Evolutionary conservation across 2,113 vertebrate species (phyloP), one percentile per base, ranked within the genome.

Genomic region (Labrus mixtus): DNA sequence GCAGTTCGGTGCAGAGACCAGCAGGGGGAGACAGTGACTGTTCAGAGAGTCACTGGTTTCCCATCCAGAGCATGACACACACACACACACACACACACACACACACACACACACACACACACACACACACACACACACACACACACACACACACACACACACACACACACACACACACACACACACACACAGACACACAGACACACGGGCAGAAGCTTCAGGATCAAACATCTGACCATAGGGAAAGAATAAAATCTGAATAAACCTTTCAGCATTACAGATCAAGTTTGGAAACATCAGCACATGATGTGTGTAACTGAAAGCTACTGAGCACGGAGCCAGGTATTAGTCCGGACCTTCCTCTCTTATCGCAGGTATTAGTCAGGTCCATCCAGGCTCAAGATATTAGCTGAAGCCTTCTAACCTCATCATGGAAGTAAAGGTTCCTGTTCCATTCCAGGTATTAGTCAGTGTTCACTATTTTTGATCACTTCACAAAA

Each of bases 21-120:
- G 29, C 3, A 37, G 12, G 29, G 3, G 80, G 84, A 45, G 76
- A 54, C 59, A 48, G 53, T 16, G 37, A 56, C 70, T 10, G 4
- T 1, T 36, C 20, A 3, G 16, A 13, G 53, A 2, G 8, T 10
- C 8, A 4, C 39, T 9, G 20, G 22, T 41, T 41, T 41, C 39
- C 39, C 39, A 41, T 11, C 9, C 11, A 36, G 22, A 43, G 8
- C 6, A 1, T n/a, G 57, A n/a, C 8, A 36, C 25, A 1, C 16
- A 2, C 43, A 55, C 2, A 25, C 53, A 55, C 11, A 25, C 22
- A 8, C 39, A 41, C 29, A 29, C 29, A 29, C 29, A 29, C 29
- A 29, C 29, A 29, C 29, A 29, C 29, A 29, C 39, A 39, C 10
- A 11, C n/a, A n/a, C n/a, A n/a, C n/a, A n/a, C 8, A 36, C 25